Percentiles rank a stretch among this genome's conserved stretches.
phyloP scores from a whole-genome alignment of 2,797 vertebrate genomes.

The Galaxias olidus region DNA sequence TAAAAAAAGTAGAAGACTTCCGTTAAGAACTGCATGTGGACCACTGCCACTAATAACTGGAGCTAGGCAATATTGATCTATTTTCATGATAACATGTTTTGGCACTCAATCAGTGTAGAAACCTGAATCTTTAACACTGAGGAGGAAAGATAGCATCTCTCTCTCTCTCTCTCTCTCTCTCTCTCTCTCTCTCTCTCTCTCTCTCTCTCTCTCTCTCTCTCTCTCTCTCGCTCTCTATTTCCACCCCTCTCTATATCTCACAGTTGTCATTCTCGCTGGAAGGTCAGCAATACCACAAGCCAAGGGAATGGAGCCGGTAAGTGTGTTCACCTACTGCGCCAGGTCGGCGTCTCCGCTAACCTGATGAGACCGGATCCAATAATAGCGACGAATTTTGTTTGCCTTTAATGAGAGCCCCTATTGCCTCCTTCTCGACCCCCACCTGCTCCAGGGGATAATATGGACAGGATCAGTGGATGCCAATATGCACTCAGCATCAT shows the following conservation, averaged over 20 bases:
- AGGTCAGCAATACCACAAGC: slow-evolving; percentile 69
- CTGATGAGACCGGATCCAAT: slow-evolving; percentile 72
- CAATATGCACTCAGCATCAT: slow-evolving; percentile 51
- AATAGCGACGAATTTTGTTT: slow-evolving; percentile 54
- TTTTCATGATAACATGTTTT: slow-evolving; percentile 12
- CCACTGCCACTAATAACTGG: slow-evolving; percentile 22
- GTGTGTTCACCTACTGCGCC: slow-evolving; percentile 29
- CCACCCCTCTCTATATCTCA: neutral
- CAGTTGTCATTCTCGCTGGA: slow-evolving; percentile 15
- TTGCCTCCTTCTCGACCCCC: slow-evolving; percentile 31
- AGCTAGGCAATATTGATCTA: slow-evolving; percentile 31
- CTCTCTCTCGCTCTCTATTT: slow-evolving; percentile 11
- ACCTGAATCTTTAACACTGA: too few relatives aligned
- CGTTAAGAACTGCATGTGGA: too few relatives aligned
- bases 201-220: slow-evolving; percentile 11
- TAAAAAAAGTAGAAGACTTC: too few relatives aligned
- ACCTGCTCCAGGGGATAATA: slow-evolving; percentile 51
- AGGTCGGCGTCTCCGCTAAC: slow-evolving; percentile 64
- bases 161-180: slow-evolving; percentile 8
- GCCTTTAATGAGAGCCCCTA: slow-evolving; percentile 61
- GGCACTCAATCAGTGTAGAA: slow-evolving; percentile 3
- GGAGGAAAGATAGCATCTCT: too few relatives aligned
- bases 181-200: slow-evolving; percentile 19
- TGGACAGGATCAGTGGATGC: slow-evolving; percentile 41
- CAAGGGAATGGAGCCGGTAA: slow-evolving; percentile 37